These are phyloP conservation scores for Platyrinchus mystaceus DNA, from an alignment of 2,797 vertebrate species.

Conservation along the genomic window DNA sequence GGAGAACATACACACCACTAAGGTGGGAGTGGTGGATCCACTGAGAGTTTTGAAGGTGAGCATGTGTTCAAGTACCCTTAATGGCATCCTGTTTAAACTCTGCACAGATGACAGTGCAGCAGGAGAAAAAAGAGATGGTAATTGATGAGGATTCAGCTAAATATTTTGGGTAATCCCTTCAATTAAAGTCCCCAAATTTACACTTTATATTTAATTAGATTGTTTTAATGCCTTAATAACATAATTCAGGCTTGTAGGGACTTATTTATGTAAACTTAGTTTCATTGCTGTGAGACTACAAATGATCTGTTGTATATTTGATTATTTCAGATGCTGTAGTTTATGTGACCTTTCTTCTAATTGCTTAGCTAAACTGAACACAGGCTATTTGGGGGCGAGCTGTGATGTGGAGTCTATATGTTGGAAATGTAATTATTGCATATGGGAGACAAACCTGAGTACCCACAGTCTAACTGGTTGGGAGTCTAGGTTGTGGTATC, in stretches of 20 bases:
- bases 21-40: not conserved
- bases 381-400: not conserved
- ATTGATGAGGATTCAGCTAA: not conserved
- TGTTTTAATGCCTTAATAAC: not conserved
- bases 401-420: accelerated
- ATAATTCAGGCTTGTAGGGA: not conserved
- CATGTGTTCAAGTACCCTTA: not conserved
- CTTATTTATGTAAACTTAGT: not conserved
- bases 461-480: not conserved
- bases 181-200: not conserved
- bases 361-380: not conserved
- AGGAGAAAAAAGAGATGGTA: not conserved
- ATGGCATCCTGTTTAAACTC: not conserved
- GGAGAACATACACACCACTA: not conserved
- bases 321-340: not conserved
- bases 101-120: not conserved
- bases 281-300: not conserved
- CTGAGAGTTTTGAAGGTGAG: not conserved
- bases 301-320: not conserved
- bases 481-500: not conserved
- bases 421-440: not conserved
- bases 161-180: not conserved
- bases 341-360: not conserved
- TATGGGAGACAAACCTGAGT: not conserved
- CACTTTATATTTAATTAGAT: not conserved